Evolutionary conservation across 2,888 invertebrate species (phyloP).

Genomic region (Eupithecia insigniata): DNA sequence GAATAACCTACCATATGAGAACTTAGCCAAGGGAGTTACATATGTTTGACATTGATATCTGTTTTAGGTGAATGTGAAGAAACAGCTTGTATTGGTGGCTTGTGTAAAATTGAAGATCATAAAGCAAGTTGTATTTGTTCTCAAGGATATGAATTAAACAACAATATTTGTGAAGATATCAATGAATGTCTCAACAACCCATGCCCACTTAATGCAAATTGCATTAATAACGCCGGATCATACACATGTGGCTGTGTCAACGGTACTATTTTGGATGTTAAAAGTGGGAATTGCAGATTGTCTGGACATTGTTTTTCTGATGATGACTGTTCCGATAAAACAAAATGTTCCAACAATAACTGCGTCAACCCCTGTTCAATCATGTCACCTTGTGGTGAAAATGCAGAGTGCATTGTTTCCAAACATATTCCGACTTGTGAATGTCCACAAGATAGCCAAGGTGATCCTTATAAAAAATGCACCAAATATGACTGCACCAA

Average conservation of each 20-base stretch:
- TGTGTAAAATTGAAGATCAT: constrained; percentile 89
- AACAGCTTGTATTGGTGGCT: constrained; percentile 91
- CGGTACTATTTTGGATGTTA: constrained; percentile 91
- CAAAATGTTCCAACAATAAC: constrained; percentile 89
- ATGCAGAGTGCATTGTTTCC: constrained; percentile 89
- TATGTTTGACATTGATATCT: constrained; percentile 4
- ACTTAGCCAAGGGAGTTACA: background rate
- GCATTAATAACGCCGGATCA: constrained; percentile 91
- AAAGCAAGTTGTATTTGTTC: constrained; percentile 89
- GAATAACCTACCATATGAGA: background rate
- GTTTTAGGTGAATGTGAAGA: constrained; percentile 91
- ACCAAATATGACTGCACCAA: constrained; percentile 90
- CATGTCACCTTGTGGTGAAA: constrained; percentile 87
- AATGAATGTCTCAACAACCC: constrained; percentile 92
- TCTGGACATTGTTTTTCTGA: constrained; percentile 93
- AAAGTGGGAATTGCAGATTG: constrained; percentile 88
- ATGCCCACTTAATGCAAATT: constrained; percentile 91
- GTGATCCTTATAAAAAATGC: constrained; percentile 90
- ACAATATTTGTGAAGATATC: constrained; percentile 89
- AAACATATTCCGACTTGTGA: constrained; percentile 89
- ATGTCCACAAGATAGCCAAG: constrained; percentile 89
- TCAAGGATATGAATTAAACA: constrained; percentile 87
- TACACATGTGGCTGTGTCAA: constrained; percentile 90
- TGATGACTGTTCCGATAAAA: constrained; percentile 90
- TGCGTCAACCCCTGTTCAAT: constrained; percentile 91